Conservation (phyloP, 1,140 invertebrate species). For the Batillaria attramentaria region DNA sequence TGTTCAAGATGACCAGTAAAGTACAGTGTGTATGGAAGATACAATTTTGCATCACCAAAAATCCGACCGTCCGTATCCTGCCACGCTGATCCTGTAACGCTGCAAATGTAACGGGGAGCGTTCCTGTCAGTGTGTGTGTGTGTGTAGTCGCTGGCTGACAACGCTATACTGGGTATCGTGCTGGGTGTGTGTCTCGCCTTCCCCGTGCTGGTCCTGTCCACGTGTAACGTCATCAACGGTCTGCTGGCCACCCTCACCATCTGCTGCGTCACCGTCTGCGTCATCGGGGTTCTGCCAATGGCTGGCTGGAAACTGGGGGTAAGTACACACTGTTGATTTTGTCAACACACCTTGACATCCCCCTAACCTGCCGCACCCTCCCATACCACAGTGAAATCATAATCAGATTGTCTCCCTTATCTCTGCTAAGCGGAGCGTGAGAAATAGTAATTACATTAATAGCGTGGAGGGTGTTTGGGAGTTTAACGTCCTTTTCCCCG, state of each 20-base stretch:
- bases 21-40: too few species aligned
- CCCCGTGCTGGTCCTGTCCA: constrained; percentile 56
- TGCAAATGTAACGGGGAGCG: too few species aligned
- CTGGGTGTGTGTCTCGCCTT: constrained; percentile 52
- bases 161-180: constrained; percentile 45
- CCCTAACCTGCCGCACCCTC: not conserved
- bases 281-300: constrained; percentile 59
- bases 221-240: constrained; percentile 59
- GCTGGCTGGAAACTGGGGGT: constrained; percentile 63
- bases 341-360: not conserved
- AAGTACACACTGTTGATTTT: constrained; percentile 14
- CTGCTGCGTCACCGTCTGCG: constrained; percentile 50
- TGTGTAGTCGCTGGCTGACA: constrained; percentile 47
- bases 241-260: constrained; percentile 58
- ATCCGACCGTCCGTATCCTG: too few species aligned
- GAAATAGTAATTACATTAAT: too few species aligned
- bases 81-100: too few species aligned
- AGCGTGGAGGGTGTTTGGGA: not conserved
- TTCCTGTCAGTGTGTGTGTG: too few species aligned
- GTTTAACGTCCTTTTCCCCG: too few species aligned
- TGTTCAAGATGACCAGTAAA: too few species aligned
- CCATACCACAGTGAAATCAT: too few species aligned
- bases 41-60: too few species aligned
- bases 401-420: too few species aligned
- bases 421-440: too few species aligned